Percentiles rank a stretch among this genome's conserved stretches.
phyloP scores from a whole-genome alignment of 1,140 invertebrate genomes.

The Drosophila varians region DNA sequence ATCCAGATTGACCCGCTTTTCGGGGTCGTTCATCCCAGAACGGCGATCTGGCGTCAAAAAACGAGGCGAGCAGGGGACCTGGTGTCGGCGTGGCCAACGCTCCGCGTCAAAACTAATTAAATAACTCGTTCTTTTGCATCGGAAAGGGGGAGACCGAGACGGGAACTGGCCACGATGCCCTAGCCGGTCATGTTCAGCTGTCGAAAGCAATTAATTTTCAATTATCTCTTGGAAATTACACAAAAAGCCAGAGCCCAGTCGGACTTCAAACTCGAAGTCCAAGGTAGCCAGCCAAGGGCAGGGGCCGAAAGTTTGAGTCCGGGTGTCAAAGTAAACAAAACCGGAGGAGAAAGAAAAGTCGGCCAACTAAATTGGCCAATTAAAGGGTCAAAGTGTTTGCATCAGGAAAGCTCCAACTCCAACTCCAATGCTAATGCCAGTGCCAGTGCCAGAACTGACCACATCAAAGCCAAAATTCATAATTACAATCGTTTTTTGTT shows the following conservation, averaged over 20 bases:
- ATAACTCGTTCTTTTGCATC: slow-evolving; percentile 59
- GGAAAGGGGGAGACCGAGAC: slow-evolving; percentile 2
- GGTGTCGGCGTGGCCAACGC: slow-evolving; percentile 30
- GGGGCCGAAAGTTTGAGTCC: not conserved
- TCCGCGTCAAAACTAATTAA: slow-evolving; percentile 77
- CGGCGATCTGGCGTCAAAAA: not conserved
- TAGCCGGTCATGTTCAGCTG: slow-evolving; percentile 61
- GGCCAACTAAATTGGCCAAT: slow-evolving; percentile 71
- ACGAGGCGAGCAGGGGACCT: slow-evolving; percentile 23
- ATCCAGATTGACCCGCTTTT: not conserved
- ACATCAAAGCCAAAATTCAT: slow-evolving; percentile 8
- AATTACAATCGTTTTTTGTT: slow-evolving; percentile 1
- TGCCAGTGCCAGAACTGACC: not conserved
- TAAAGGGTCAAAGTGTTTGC: slow-evolving; percentile 60
- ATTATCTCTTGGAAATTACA: slow-evolving; percentile 72
- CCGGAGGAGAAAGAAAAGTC: slow-evolving; percentile 31
- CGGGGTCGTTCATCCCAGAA: not conserved
- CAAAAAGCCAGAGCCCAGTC: slow-evolving; percentile 36
- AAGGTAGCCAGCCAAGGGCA: slow-evolving; percentile 11
- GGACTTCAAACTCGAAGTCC: slow-evolving; percentile 16
- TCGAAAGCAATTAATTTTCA: slow-evolving; percentile 80
- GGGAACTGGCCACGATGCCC: slow-evolving; percentile 9
- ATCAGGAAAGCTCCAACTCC: slow-evolving; percentile 5
- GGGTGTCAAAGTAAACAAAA: slow-evolving; percentile 65
- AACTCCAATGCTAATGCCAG: not conserved